Percentiles rank a stretch among this genome's conserved stretches.
phyloP scores from a whole-genome alignment of 2,888 invertebrate genomes.

The Liodrosophila aerea region DNA sequence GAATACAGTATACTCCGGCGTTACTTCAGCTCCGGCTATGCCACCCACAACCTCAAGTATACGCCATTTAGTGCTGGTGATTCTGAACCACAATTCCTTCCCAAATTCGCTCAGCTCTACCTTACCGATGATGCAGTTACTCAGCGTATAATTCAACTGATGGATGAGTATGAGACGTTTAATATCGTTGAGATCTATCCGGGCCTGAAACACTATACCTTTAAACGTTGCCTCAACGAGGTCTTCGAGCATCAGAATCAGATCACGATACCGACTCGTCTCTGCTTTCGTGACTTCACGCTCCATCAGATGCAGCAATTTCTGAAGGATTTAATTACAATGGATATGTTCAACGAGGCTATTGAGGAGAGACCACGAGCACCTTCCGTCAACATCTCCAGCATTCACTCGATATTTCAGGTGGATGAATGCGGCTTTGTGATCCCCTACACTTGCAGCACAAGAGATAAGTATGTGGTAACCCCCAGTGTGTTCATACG shows the following conservation, averaged over 20 bases:
- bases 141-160: slow-evolving; percentile 60
- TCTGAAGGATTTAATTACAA: slow-evolving; percentile 53
- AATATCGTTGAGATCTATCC: slow-evolving; percentile 52
- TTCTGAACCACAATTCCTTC: slow-evolving; percentile 45
- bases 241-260: slow-evolving; percentile 57
- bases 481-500: slow-evolving; percentile 60
- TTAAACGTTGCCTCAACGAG: slow-evolving; percentile 56
- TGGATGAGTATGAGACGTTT: slow-evolving; percentile 54
- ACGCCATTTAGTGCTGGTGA: slow-evolving; percentile 9
- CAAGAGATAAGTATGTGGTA: slow-evolving; percentile 3
- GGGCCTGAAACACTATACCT: slow-evolving; percentile 55
- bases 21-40: slow-evolving; percentile 42
- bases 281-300: slow-evolving; percentile 79
- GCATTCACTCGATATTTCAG: background rate
- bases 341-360: slow-evolving; percentile 33
- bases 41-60: slow-evolving; percentile 6
- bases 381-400: background rate
- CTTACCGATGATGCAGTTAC: slow-evolving; percentile 57
- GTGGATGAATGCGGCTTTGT: background rate
- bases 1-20: slow-evolving; percentile 66
- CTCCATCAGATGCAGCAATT: slow-evolving; percentile 67
- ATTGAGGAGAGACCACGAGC: slow-evolving; percentile 5
- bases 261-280: slow-evolving; percentile 62
- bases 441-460: slow-evolving; percentile 7
- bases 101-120: slow-evolving; percentile 64